These are phyloP conservation scores for Mesembrinibis cayennensis DNA, from an alignment of 2,113 vertebrate species.

Conservation along the genomic window DNA sequence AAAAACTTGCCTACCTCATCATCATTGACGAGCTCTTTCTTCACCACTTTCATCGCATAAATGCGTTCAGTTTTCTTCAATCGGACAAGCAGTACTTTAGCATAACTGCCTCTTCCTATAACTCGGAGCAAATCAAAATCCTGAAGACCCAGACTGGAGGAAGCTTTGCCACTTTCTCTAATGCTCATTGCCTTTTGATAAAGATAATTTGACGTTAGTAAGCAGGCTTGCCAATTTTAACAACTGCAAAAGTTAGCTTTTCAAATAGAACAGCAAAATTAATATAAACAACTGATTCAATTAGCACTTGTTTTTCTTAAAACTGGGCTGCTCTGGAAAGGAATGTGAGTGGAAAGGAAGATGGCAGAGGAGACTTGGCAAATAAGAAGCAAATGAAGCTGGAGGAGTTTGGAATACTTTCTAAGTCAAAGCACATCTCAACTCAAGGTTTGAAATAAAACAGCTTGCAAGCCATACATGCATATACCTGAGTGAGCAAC, in stretches of 20 bases:
- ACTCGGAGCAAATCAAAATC: conserved; percentile 96
- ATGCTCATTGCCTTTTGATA: conserved; percentile 87
- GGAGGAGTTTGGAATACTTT: background rate
- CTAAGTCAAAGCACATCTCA: background rate
- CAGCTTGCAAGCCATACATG: background rate
- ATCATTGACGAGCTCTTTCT: conserved; percentile 98
- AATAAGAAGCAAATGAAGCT: background rate
- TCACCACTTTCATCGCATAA: conserved; percentile 99
- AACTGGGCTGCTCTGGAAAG: background rate
- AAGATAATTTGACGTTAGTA: background rate
- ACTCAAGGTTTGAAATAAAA: background rate
- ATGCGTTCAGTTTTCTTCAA: conserved; percentile 97
- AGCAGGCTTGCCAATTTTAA: background rate
- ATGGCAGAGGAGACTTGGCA: background rate
- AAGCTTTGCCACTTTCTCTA: conserved; percentile 90
- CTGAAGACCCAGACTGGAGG: conserved; percentile 90
- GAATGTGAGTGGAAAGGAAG: background rate
- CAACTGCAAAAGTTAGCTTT: background rate
- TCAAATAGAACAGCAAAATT: background rate
- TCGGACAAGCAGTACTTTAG: conserved; percentile 94
- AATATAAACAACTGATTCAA: background rate
- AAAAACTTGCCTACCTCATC: conserved; percentile 85
- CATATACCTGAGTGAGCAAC: background rate
- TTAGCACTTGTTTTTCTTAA: background rate
- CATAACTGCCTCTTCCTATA: conserved; percentile 97